These are phyloP conservation scores for Apostichopus leukothele DNA, from an alignment of 53 echinoderm and acorn worm genomes.

Conservation along the genomic window DNA sequence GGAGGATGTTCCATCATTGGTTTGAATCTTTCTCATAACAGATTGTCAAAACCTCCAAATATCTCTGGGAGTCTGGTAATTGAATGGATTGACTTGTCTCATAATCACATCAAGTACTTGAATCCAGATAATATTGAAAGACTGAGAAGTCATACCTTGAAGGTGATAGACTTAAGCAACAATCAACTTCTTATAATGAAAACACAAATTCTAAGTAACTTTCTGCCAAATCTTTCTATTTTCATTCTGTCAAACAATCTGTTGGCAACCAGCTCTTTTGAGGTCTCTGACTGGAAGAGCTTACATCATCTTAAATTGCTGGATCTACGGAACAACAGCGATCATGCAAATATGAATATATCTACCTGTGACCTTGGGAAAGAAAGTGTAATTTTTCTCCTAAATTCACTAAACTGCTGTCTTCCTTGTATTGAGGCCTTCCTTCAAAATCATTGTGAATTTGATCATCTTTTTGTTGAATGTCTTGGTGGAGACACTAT, in stretches of 20 bases:
- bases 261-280: background rate
- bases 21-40: background rate
- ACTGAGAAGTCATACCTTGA: background rate
- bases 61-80: background rate
- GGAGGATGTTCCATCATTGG: background rate
- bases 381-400: background rate
- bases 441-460: too few relatives aligned
- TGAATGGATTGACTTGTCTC: constrained; percentile 22
- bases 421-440: background rate
- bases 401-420: background rate
- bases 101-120: background rate
- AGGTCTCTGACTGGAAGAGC: background rate
- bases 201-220: background rate
- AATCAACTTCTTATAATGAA: background rate
- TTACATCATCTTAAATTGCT: background rate
- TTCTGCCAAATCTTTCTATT: background rate
- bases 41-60: background rate
- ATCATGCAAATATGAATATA: background rate
- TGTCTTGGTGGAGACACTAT: too few relatives aligned
- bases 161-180: background rate
- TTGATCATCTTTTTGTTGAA: too few relatives aligned
- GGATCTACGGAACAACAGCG: background rate
- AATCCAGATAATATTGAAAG: background rate
- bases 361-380: background rate
- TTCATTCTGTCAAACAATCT: background rate